Evolutionary conservation across 1,140 invertebrate species (phyloP).

Genomic region (Drosophila sturtevanti): DNA sequence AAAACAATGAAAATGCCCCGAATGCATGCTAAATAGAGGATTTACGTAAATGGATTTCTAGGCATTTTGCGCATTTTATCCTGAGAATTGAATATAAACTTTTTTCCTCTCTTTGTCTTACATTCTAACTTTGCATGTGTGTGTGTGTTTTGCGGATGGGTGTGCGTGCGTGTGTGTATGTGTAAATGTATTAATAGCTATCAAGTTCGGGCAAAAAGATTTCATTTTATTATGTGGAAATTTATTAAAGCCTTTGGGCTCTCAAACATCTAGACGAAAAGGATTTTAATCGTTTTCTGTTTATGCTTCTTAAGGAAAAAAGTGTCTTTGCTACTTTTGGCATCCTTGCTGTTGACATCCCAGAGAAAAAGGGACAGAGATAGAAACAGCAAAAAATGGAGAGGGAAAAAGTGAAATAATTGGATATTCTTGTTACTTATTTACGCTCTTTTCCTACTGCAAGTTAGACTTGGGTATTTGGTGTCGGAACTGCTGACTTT

Average conservation of each 20-base stretch:
- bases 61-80: slow-evolving; percentile 76
- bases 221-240: slow-evolving; percentile 78
- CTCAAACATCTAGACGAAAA: slow-evolving; percentile 20
- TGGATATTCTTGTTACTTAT: slow-evolving; percentile 79
- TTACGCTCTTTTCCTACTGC: slow-evolving; percentile 47
- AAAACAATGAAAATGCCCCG: slow-evolving; percentile 79
- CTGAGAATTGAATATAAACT: slow-evolving; percentile 77
- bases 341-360: slow-evolving; percentile 17
- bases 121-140: slow-evolving; percentile 17
- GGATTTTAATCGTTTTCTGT: slow-evolving; percentile 65
- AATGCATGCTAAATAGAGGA: slow-evolving; percentile 81
- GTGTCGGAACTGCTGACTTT: slow-evolving; percentile 47
- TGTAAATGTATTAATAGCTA: slow-evolving; percentile 65
- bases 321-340: slow-evolving; percentile 28
- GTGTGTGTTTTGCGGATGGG: slow-evolving; percentile 22
- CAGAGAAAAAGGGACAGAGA: slow-evolving; percentile 14
- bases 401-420: slow-evolving; percentile 63
- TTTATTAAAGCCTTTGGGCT: slow-evolving; percentile 72
- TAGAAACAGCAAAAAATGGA: neutral
- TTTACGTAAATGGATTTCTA: slow-evolving; percentile 81
- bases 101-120: slow-evolving; percentile 36
- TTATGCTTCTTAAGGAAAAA: slow-evolving; percentile 22
- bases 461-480: slow-evolving; percentile 23
- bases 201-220: slow-evolving; percentile 70
- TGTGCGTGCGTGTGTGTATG: slow-evolving; percentile 14